Conservation (phyloP, 2,113 vertebrate genomes). For the Pseudorhombus dupliciocellatus region DNA sequence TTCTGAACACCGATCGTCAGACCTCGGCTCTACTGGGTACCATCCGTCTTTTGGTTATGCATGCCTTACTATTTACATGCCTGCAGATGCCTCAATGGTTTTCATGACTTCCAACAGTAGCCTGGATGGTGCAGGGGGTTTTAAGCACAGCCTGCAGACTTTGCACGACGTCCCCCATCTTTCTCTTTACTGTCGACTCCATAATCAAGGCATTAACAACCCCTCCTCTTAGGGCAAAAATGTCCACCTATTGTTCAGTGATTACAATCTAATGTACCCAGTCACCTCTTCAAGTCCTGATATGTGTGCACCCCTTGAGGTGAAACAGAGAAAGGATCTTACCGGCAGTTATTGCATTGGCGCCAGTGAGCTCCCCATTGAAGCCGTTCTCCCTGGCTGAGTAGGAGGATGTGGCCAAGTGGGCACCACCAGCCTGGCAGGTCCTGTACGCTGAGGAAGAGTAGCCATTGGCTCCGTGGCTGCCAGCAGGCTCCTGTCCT, state of each 20-base stretch:
- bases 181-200: not conserved
- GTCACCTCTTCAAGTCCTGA: not conserved
- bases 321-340: conserved; percentile 51
- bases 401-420: conserved; percentile 79
- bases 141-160: too few relatives aligned
- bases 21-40: too few relatives aligned
- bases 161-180: not conserved
- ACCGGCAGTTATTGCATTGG: conserved; percentile 94
- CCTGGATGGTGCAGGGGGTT: too few relatives aligned
- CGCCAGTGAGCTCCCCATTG: conserved; percentile 89
- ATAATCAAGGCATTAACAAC: not conserved
- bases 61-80: not conserved
- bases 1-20: too few relatives aligned
- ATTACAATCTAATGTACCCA: not conserved
- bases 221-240: too few relatives aligned
- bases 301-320: not conserved
- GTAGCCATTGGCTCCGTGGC: conserved; percentile 92
- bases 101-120: too few relatives aligned
- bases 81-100: not conserved
- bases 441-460: conserved; percentile 88
- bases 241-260: not conserved
- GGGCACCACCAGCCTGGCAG: conserved; percentile 81
- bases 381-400: conserved; percentile 93
- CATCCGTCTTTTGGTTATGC: not conserved
- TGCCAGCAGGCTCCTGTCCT: conserved; percentile 85